Conservation (phyloP, 2,888 invertebrate species). For the Cenopis cana region DNA sequence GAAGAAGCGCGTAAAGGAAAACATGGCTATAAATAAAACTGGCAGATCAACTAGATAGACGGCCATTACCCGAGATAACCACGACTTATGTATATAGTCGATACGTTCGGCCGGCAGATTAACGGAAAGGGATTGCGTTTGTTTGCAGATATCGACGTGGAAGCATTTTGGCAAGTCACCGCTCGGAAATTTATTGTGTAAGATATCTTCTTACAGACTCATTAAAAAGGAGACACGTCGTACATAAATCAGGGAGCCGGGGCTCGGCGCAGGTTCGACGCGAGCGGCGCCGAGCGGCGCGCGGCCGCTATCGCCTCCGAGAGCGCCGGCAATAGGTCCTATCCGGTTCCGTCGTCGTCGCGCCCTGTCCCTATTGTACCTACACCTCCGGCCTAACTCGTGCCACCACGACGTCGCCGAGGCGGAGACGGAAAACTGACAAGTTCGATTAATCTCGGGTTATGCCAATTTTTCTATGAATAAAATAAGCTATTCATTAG, state of each 20-base stretch:
- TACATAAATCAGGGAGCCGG: conserved; percentile 81
- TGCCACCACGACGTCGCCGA: conserved; percentile 19
- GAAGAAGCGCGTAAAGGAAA: conserved; percentile 84
- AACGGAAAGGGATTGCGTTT: conserved; percentile 79
- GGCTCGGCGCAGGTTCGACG: conserved; percentile 47
- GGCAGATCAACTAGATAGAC: conserved; percentile 84
- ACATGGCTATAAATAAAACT: conserved; percentile 84
- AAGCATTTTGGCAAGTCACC: conserved; percentile 79
- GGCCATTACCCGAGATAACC: conserved; percentile 83
- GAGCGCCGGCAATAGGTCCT: conserved; percentile 82
- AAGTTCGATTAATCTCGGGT: neutral
- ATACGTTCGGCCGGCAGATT: conserved; percentile 79
- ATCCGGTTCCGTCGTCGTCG: conserved; percentile 81
- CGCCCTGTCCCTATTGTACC: conserved; percentile 68
- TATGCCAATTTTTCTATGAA: too few species aligned
- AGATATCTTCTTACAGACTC: conserved; percentile 84
- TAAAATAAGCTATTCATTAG: neutral
- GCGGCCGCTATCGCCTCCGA: conserved; percentile 71
- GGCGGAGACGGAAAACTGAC: neutral
- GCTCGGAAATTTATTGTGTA: conserved; percentile 80
- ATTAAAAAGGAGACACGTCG: conserved; percentile 85
- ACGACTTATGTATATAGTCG: conserved; percentile 77
- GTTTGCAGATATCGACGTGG: conserved; percentile 82
- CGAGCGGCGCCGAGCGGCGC: conserved; percentile 50
- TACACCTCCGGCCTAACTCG: conserved; percentile 34